Evolutionary conservation across 2,888 invertebrate species (phyloP).

Genomic region (Pandemis cinnamomeana): DNA sequence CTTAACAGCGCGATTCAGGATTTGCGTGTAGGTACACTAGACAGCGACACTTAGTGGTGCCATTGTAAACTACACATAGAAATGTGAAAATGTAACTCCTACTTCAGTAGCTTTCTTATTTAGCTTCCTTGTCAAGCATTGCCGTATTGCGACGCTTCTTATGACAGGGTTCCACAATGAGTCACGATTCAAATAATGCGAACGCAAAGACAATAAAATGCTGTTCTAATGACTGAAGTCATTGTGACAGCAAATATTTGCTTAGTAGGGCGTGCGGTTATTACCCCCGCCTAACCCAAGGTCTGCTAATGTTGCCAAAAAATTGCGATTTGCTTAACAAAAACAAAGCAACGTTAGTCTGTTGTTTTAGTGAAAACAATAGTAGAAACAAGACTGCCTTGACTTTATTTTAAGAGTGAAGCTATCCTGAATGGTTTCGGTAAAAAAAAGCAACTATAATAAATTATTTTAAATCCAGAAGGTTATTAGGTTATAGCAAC

Average conservation of each 20-base stretch:
- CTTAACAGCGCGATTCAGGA: too few species aligned
- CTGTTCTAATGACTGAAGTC: background rate
- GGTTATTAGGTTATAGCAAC: too few species aligned
- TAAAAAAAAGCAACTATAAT: too few species aligned
- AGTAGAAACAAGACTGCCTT: too few species aligned
- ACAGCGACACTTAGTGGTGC: too few species aligned
- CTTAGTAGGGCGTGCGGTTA: conserved; percentile 5
- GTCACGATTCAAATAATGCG: background rate
- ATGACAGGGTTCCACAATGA: background rate
- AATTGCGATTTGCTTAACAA: background rate
- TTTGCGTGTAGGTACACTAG: too few species aligned
- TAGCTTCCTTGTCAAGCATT: background rate
- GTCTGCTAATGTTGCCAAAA: conserved; percentile 4
- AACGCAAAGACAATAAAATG: background rate
- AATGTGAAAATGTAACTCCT: background rate
- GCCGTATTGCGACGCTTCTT: background rate
- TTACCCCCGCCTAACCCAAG: conserved; percentile 12
- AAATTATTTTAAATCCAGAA: too few species aligned
- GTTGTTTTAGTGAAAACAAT: too few species aligned
- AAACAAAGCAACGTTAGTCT: background rate
- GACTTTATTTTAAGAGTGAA: too few species aligned
- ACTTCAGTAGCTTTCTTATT: background rate
- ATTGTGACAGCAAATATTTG: conserved; percentile 17
- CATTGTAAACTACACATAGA: too few species aligned
- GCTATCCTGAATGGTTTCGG: too few species aligned